Base-by-base conservation (phyloP, 2,797 vertebrate genomes). In the Falco cherrug region DNA sequence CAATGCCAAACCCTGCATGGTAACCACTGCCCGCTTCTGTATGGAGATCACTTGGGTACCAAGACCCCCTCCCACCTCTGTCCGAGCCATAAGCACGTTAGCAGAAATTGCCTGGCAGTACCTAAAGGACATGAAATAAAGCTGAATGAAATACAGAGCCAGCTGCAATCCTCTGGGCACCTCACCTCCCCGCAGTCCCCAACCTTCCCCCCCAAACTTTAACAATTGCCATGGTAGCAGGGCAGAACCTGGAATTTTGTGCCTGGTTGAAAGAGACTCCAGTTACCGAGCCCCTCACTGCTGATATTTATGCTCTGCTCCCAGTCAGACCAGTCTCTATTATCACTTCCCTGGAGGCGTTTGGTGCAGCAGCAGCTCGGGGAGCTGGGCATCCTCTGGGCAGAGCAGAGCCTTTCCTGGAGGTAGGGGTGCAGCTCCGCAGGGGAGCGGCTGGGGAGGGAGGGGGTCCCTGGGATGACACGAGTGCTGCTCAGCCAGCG, bases 41-140 rank as follows among this genome's bases (percentile, higher is more conserved):
- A 1, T 1, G 6, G 53, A 43, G 26, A 10, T 11, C 39, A 16
- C 61, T 24, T 4, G 54, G n/a, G 21, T 8, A 43, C 48, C 26
- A 8, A 31, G 20, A 19, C 8, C 35, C 47, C 9, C 39, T 43
- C n/a, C 88, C 31, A 19, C 11, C 45, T 16, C 73, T 5, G 5
- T 13, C 25, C 1, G 3, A 41, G 48, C 18, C 13, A 1, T 13
- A 31, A 63, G 33, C 17, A n/a, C 47, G 6, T 21, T 3, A 13
- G 16, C 50, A 69, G 61, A 48, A 74, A 69, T 24, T 17, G 45
- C 50, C 45, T 48, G 51, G 26, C 26, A 70, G 76, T 11, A 50
- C 31, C 41, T 15, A 5, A 39, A 6, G 6, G 14, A 33, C 1
- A 8, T 12, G 13, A 57, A 77, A 67, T 24, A 82, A 51, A 67